phyloP scores from a whole-genome alignment of 1,140 invertebrate genomes.

The Drosophila sp. region DNA sequence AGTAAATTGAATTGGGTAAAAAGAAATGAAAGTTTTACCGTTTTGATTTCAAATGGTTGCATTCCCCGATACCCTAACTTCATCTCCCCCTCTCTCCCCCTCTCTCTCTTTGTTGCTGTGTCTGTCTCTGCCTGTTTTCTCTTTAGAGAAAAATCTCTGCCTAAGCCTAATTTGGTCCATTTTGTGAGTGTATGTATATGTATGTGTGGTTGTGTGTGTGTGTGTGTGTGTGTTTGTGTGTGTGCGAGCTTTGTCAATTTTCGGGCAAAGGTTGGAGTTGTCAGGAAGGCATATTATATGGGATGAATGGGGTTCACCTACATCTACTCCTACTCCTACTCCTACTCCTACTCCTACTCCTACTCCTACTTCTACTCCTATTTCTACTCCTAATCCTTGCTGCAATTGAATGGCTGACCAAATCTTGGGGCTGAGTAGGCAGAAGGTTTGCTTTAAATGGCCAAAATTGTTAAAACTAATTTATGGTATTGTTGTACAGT shows the following conservation, averaged over 20 bases:
- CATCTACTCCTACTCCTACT: background rate
- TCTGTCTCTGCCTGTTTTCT: background rate
- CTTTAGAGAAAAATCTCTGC: slow-evolving; percentile 29
- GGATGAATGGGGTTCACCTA: background rate
- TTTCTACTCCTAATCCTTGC: too few species aligned
- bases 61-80: background rate
- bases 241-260: slow-evolving; percentile 6
- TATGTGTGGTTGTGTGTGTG: background rate
- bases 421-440: too few species aligned
- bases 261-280: slow-evolving; percentile 18
- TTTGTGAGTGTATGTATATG: background rate
- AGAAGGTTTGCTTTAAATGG: too few species aligned
- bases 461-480: slow-evolving; percentile 20
- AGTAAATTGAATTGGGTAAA: too few species aligned
- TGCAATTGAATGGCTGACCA: too few species aligned
- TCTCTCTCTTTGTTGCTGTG: background rate
- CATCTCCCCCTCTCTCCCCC: background rate
- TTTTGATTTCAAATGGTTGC: background rate
- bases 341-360: background rate
- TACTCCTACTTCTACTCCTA: background rate
- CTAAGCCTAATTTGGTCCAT: slow-evolving; percentile 49
- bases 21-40: background rate
- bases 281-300: slow-evolving; percentile 9
- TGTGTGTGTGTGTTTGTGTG: slow-evolving; percentile 16
- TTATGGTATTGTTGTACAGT: slow-evolving; percentile 47